Base-by-base conservation (phyloP, 1,140 invertebrate genomes). In the Drosophila simulans region DNA sequence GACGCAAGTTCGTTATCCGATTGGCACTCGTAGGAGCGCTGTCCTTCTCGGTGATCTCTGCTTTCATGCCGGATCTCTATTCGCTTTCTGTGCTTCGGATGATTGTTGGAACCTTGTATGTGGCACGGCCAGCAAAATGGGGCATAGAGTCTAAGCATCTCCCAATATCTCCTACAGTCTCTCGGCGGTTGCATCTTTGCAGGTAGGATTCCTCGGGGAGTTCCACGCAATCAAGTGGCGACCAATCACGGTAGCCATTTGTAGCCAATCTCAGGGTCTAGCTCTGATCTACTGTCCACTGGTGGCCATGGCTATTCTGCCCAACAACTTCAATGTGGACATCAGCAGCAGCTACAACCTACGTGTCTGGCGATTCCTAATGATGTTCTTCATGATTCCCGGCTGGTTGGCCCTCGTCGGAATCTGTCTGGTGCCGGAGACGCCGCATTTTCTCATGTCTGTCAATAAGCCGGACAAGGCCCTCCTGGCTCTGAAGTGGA, bases 31-130 rank as follows among this genome's bases (percentile, higher is more conserved):
- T 72, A 0, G 48, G 48, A 1, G 12, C 37, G 0, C 20, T 52
- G 2, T 1, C 5, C 5, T 27, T 8, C 10, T 62, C 68, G 2
- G 0, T 39, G 0, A 1, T 63, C 0, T 51, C 66, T 1, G 25
- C 51, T 4, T 13, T 49, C 0, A 71, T 74, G 71, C 68, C 71
- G 22, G 37, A 71, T 2, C 4, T 63, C 11, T 71, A 71, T 22
- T 17, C 35, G 4, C 1, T 74, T 8, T 4, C n/a, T 0, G 3
- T 49, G 1, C 12, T 15, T 7, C 42, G 71, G 10, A 15, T 74
- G 2, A 3, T 55, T 1, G 49, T 39, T 12, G 71, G 66, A 0
- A 0, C 51, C 1, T 74, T 74, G 71, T 74, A 49, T 15, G 71
- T 66, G 25, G 4, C n/a, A 15, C 8, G 42, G 3, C 0, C 11